phyloP scores from a whole-genome alignment of 2,113 vertebrate species.

The Danionella cerebrum region DNA sequence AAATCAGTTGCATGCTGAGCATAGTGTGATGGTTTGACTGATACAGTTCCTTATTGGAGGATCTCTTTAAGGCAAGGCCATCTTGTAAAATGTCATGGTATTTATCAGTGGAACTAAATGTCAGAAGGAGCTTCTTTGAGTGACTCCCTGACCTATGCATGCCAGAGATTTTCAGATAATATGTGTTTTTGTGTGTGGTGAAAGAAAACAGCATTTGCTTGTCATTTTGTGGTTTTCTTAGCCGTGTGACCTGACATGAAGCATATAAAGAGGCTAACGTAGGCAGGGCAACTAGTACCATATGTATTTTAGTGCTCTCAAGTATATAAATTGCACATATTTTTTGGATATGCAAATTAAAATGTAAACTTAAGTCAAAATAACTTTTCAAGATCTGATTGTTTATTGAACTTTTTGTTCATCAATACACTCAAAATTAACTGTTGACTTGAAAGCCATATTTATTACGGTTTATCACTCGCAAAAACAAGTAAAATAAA shows the following conservation, averaged over 20 bases:
- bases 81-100: constrained; percentile 47
- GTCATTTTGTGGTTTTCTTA: constrained; percentile 7
- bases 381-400: too few relatives aligned
- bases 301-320: too few relatives aligned
- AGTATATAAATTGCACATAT: too few relatives aligned
- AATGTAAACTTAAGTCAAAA: too few relatives aligned
- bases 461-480: too few relatives aligned
- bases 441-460: too few relatives aligned
- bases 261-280: not conserved
- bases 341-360: too few relatives aligned
- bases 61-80: constrained; percentile 40
- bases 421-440: too few relatives aligned
- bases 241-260: not conserved
- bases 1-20: constrained; percentile 34
- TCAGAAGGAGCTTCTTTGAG: constrained; percentile 36
- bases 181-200: constrained; percentile 26
- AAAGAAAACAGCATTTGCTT: constrained; percentile 17
- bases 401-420: too few relatives aligned
- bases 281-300: too few relatives aligned
- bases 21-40: constrained; percentile 40
- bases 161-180: constrained; percentile 36
- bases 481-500: too few relatives aligned
- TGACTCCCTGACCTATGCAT: constrained; percentile 40
- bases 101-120: constrained; percentile 46
- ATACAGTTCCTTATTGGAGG: constrained; percentile 39